A percentile compares a stretch with the other conserved stretches of the same genome.
Evolutionary conservation across 2,888 invertebrate genomes (phyloP).

Genomic region (Adela reaumurella): DNA sequence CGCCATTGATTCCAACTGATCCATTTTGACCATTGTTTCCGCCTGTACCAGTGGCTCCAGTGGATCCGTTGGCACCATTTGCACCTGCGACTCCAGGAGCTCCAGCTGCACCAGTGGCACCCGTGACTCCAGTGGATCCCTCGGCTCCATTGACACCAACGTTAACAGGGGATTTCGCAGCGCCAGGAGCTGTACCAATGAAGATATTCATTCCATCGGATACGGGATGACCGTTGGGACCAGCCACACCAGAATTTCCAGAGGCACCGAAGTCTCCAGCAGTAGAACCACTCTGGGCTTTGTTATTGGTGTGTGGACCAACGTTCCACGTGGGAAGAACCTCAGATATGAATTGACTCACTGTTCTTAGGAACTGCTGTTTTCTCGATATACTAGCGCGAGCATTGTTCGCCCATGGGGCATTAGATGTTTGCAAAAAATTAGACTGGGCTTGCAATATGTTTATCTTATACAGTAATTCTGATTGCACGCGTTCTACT

Average conservation of each 20-base stretch:
- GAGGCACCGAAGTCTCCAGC: conserved; percentile 3
- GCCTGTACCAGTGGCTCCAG: conserved; percentile 2
- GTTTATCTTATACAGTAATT: conserved; percentile 30
- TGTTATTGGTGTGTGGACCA: not conserved
- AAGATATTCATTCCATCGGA: not conserved
- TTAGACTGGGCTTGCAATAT: conserved; percentile 33
- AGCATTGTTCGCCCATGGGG: conserved; percentile 26
- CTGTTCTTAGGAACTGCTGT: conserved; percentile 27
- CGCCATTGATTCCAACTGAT: conserved; percentile 2
- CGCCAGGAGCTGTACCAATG: not conserved
- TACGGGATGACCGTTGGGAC: not conserved
- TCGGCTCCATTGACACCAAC: not conserved
- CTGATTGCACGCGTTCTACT: conserved; percentile 25
- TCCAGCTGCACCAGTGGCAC: conserved; percentile 1
- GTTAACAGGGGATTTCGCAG: not conserved
- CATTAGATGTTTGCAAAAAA: conserved; percentile 24
- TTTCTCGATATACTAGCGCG: conserved; percentile 29
- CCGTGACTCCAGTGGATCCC: not conserved
- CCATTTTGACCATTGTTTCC: not conserved
- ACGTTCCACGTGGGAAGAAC: conserved; percentile 29
- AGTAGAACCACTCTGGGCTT: conserved; percentile 1
- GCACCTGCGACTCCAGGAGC: not conserved
- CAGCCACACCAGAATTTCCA: not conserved
- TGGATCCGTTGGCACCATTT: conserved; percentile 1
- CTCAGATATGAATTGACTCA: conserved; percentile 28